Percentiles rank a stretch among this genome's conserved stretches.
These are phyloP conservation scores for Macrosoma leucophasiata DNA, from an alignment of 2,888 invertebrate species.

Conservation along the genomic window DNA sequence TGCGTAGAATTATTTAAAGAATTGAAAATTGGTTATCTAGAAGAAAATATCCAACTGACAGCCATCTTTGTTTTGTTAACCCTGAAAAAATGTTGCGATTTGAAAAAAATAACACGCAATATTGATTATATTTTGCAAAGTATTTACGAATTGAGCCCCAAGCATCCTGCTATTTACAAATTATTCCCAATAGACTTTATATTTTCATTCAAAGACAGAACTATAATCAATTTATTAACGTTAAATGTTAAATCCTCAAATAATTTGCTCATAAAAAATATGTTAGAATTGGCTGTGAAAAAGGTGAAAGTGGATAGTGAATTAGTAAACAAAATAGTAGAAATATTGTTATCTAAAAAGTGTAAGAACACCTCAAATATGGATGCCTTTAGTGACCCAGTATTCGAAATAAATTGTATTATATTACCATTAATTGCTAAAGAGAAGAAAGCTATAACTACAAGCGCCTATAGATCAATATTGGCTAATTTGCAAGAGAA, in stretches of 20 bases:
- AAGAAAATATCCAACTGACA: constrained; percentile 56
- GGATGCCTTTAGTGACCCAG: constrained; percentile 49
- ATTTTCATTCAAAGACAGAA: constrained; percentile 48
- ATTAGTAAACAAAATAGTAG: constrained; percentile 54
- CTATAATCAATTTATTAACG: constrained; percentile 45
- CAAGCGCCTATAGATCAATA: constrained; percentile 52
- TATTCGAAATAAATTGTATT: constrained; percentile 59
- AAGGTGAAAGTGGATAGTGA: constrained; percentile 53
- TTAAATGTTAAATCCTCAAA: constrained; percentile 54
- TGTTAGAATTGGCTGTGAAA: constrained; percentile 57
- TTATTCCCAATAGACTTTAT: constrained; percentile 51
- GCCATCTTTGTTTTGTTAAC: constrained; percentile 50
- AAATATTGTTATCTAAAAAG: constrained; percentile 43
- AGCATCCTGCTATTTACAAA: constrained; percentile 59
- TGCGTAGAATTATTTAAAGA: constrained; percentile 46
- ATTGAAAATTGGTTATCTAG: constrained; percentile 51
- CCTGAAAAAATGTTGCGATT: constrained; percentile 49
- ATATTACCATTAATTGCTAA: constrained; percentile 58
- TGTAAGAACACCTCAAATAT: constrained; percentile 31
- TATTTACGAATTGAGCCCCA: constrained; percentile 54
- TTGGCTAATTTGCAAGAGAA: constrained; percentile 61
- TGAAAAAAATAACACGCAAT: constrained; percentile 45
- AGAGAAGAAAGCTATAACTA: constrained; percentile 55
- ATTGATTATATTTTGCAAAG: constrained; percentile 48
- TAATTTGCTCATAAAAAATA: constrained; percentile 41